Base-by-base conservation (phyloP, 1,140 invertebrate genomes). In the Idris sp. region DNA sequence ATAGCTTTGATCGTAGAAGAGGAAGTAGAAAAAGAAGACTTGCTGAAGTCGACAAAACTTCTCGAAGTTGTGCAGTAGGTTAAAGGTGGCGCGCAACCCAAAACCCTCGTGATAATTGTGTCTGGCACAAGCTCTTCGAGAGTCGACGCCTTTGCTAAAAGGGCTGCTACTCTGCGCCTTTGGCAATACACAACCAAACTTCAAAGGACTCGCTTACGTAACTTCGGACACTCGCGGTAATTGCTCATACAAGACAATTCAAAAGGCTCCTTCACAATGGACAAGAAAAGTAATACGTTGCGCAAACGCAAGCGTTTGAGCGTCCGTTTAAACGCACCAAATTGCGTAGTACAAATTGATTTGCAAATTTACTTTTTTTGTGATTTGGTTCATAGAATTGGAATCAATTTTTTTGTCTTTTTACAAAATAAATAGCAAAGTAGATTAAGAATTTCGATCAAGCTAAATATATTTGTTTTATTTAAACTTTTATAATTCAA, bases 181-280 rank as follows among this genome's bases (percentile, higher is more conserved):
- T 97, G 86, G 13, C 93, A 85, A 69, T 61, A 53, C 46, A 59
- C 59, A 59, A 58, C 33, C 33, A 40, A 92, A 73, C 92, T 75
- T 82, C 77, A 82, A 83, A 83, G 81, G 72, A 79, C 58, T 71
- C 65, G 68, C 40, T 46, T 73, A 68, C 64, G 54, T 53, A 64
- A 64, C 44, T 64, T 61, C 49, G 64, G 36, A 75, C 53, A 69
- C 51, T 69, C 49, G 18, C 40, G 5, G 44, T 69, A 69, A 75
- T 75, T 69, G 58, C 64, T 54, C 16, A 31, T 51, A 54, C 31
- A 62, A 62, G 56, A 67, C 49, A 72, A 72, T 61, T 62, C 61
- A 62, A 62, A 62, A n/a, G n/a, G n/a, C n/a, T n/a, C n/a, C n/a
- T n/a, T n/a, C n/a, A n/a, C n/a, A n/a, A n/a, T n/a, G n/a, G n/a